A percentile compares a stretch with the other conserved stretches of the same genome.
Conservation (phyloP, 1,140 invertebrate genomes). For the Drosophila trapezifrons region DNA sequence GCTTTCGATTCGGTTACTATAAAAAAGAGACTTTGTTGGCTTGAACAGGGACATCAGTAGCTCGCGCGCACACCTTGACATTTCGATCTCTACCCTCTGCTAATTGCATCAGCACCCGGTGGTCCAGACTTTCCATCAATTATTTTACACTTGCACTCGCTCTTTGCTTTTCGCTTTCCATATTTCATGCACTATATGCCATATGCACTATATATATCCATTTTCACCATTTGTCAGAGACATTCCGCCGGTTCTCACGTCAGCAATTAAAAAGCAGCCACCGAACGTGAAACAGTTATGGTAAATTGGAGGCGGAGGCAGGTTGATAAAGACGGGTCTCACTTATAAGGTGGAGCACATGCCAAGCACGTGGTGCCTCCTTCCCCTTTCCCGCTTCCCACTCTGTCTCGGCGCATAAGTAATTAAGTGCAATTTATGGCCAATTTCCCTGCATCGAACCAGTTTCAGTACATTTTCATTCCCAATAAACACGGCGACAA, state of each 20-base stretch:
- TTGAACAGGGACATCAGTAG: constrained; percentile 9
- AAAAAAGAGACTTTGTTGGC: not conserved
- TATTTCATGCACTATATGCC: constrained; percentile 17
- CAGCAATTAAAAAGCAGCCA: constrained; percentile 47
- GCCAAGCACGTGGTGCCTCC: constrained; percentile 40
- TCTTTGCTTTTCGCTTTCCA: constrained; percentile 35
- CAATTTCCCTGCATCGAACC: constrained; percentile 74
- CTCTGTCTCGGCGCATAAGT: constrained; percentile 36
- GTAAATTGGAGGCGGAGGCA: constrained; percentile 1
- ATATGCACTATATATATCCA: constrained; percentile 28
- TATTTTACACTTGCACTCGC: constrained; percentile 53
- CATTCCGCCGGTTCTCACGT: constrained; percentile 45
- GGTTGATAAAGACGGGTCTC: constrained; percentile 26
- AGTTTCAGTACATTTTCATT: constrained; percentile 61
- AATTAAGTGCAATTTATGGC: constrained; percentile 73
- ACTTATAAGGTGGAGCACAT: constrained; percentile 40
- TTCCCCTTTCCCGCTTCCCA: not conserved
- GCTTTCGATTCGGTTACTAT: constrained; percentile 3
- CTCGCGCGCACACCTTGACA: constrained; percentile 13
- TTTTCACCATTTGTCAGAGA: constrained; percentile 49
- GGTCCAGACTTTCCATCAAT: constrained; percentile 40
- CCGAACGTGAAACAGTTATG: constrained; percentile 43
- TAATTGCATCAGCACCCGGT: constrained; percentile 33
- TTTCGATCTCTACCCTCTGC: constrained; percentile 30
- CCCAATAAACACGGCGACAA: constrained; percentile 19